Conservation (phyloP, 2,113 vertebrate species). For the Saimiri boliviensis region DNA sequence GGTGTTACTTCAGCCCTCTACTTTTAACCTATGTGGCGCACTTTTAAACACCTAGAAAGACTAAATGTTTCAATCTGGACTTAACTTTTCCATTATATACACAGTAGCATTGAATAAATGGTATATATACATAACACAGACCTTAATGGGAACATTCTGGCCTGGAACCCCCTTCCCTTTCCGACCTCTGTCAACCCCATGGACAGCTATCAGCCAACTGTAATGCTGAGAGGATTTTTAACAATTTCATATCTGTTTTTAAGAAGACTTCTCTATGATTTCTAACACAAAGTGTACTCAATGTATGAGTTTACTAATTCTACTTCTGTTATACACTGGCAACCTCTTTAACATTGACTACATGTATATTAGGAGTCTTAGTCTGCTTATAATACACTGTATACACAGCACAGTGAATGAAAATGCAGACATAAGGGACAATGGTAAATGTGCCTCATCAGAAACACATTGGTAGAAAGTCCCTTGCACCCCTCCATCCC, state of each 20-base stretch:
- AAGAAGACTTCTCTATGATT: not conserved
- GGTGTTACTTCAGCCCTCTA: not conserved
- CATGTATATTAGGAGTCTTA: not conserved
- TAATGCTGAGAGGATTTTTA: not conserved
- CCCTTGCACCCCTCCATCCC: not conserved
- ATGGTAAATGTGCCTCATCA: not conserved
- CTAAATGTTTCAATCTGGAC: slow-evolving; percentile 6
- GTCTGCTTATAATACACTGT: not conserved
- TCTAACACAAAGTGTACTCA: not conserved
- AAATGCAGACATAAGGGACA: not conserved
- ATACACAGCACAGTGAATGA: not conserved
- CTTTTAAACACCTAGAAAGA: not conserved
- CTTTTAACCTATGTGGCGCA: not conserved
- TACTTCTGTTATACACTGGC: slow-evolving; percentile 22
- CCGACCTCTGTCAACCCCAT: not conserved
- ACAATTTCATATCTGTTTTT: not conserved
- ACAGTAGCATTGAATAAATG: not conserved
- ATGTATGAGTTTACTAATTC: not conserved
- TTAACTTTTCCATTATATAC: not conserved
- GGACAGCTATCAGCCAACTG: not conserved
- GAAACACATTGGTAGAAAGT: not conserved
- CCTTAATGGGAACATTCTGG: not conserved
- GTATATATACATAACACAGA: not conserved
- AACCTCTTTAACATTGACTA: slow-evolving; percentile 16
- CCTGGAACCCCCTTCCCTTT: not conserved